Evolutionary conservation across 2,113 vertebrate genomes (phyloP).

Genomic region (Collichthys lucidus): DNA sequence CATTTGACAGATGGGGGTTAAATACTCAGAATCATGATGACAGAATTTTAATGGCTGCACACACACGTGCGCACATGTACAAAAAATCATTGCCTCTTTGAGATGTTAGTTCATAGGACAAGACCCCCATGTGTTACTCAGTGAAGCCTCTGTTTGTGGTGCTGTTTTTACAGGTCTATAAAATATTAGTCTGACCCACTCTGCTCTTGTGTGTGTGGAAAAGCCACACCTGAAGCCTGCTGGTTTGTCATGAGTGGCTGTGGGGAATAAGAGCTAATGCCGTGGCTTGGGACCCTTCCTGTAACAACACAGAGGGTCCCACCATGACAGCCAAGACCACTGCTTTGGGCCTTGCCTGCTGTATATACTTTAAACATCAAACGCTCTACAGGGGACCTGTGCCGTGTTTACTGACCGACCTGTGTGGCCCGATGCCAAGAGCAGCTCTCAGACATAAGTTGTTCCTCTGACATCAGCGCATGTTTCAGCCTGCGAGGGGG

Average conservation of each 20-base stretch:
- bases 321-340: conserved; percentile 72
- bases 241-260: conserved; percentile 80
- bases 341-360: conserved; percentile 46
- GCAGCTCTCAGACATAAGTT: conserved; percentile 50
- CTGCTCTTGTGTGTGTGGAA: conserved; percentile 78
- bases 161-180: conserved; percentile 84
- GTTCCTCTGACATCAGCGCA: conserved; percentile 55
- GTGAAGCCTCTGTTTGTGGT: conserved; percentile 83
- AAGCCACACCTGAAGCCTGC: conserved; percentile 80
- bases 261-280: conserved; percentile 78
- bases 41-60: conserved; percentile 60
- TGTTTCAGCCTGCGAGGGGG: background rate
- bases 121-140: conserved; percentile 75
- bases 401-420: conserved; percentile 60
- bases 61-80: conserved; percentile 42
- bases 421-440: conserved; percentile 56
- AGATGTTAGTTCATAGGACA: conserved; percentile 75
- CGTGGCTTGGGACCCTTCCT: conserved; percentile 77
- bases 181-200: conserved; percentile 84
- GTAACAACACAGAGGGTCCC: conserved; percentile 77
- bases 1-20: conserved; percentile 67
- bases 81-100: conserved; percentile 70
- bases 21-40: conserved; percentile 69
- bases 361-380: conserved; percentile 56
- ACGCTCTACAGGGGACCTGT: conserved; percentile 50